Evolutionary conservation across 2,888 invertebrate species (phyloP).

Genomic region (Pristionchus entomophagus): DNA sequence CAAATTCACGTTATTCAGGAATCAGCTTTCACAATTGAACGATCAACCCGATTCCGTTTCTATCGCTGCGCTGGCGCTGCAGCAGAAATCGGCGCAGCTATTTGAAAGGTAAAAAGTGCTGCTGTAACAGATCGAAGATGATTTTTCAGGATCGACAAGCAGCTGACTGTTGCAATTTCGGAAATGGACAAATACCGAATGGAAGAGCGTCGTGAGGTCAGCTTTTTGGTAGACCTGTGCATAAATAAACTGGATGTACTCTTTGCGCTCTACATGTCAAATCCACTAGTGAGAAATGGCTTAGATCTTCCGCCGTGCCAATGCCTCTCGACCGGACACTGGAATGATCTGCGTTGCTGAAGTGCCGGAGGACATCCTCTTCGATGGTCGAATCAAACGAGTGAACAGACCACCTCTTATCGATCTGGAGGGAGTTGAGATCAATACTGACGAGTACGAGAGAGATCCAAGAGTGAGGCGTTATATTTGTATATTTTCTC

Average conservation of each 20-base stretch:
- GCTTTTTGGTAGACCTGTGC: too few relatives aligned
- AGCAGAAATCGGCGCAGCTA: neutral
- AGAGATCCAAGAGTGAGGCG: neutral
- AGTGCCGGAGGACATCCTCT: neutral
- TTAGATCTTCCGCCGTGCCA: neutral
- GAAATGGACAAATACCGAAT: neutral
- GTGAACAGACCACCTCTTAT: neutral
- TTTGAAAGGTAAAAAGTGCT: neutral
- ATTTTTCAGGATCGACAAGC: neutral
- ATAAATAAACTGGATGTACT: too few relatives aligned
- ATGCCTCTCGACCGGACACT: neutral
- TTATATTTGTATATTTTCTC: too few relatives aligned
- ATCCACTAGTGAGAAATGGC: too few relatives aligned
- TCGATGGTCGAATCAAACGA: slow-evolving; percentile 13
- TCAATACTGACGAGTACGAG: neutral
- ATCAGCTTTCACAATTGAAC: neutral
- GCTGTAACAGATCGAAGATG: neutral
- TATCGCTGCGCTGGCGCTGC: neutral
- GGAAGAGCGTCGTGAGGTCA: neutral
- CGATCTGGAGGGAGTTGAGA: neutral
- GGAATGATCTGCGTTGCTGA: neutral
- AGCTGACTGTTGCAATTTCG: neutral
- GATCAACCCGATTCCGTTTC: neutral
- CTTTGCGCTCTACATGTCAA: too few relatives aligned
- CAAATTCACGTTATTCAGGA: neutral